Evolutionary conservation across 2,888 invertebrate genomes (phyloP), one percentile per base, ranked within the genome.

Genomic region (Stramonita haemastoma): DNA sequence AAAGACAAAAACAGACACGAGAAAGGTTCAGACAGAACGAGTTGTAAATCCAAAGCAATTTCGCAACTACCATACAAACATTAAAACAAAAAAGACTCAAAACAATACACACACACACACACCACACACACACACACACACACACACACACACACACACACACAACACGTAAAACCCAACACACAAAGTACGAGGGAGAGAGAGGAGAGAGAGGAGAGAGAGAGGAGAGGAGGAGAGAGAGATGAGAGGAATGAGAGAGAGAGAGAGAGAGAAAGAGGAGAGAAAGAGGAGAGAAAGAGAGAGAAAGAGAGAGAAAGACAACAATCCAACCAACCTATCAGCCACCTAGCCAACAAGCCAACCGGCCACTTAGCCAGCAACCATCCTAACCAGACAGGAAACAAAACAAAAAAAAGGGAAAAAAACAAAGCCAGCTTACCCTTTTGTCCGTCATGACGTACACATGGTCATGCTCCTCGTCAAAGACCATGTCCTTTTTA

Each of bases 401-500:
- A 46, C 46, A 46, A 46, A 46, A 46, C 46, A 46, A 46, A 46
- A 46, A 46, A 46, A 46, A 46, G 46, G 8, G 46, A 46, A 46
- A 46, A 79, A 15, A 84, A 13, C 5, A 83, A 70, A 66, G 5
- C 13, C 57, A 26, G 84, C 90, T 96, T 96, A 99, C 98, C 97
- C 98, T 98, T 95, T 97, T 97, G 96, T 98, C 97, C 86, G 99
- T 98, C 98, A 99, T 98, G 57, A 98, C 98, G 96, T 99, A 99
- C 92, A 99, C 97, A 97, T 98, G 98, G 97, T 98, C 97, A 94
- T 97, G 97, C 95, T 98, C 98, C 94, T 98, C 97, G 96, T 99
- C 99, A 96, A 99, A 98, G 96, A 98, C 97, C 97, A 99, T 97
- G 96, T 99, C 98, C 98, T 94, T 98, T 97, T 96, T 98, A 98